Percentiles rank a stretch among this genome's conserved stretches.
Conservation (phyloP, 2,113 vertebrate genomes). For the Catharus fuscescens region DNA sequence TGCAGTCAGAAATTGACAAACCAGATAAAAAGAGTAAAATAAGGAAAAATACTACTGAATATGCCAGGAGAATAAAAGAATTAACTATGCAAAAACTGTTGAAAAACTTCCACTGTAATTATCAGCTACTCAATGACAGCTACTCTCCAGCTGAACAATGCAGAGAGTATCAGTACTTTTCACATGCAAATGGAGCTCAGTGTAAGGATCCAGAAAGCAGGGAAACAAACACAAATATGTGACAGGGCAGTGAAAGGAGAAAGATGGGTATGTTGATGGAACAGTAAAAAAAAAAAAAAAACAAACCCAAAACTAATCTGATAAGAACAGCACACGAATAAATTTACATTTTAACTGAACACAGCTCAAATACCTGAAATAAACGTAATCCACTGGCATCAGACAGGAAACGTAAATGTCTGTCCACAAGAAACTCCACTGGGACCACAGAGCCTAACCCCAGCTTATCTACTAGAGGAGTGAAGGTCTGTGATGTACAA, state of each 20-base stretch:
- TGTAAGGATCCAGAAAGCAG: neutral
- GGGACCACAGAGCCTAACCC: constrained; percentile 91
- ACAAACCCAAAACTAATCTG: neutral
- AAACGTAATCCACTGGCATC: constrained; percentile 87
- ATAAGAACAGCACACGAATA: neutral
- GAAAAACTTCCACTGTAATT: neutral
- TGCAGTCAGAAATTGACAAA: neutral
- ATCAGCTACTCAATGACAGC: neutral
- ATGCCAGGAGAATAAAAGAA: neutral
- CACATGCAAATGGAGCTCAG: neutral
- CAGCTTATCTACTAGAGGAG: constrained; percentile 90
- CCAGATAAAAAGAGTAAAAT: neutral
- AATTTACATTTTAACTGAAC: neutral
- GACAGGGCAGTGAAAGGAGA: neutral
- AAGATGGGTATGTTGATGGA: neutral
- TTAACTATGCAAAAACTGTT: neutral
- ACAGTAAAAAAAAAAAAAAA: neutral
- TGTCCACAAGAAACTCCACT: constrained; percentile 91
- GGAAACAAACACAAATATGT: neutral
- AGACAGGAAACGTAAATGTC: constrained; percentile 87
- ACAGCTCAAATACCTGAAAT: constrained; percentile 86
- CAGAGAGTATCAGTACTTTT: neutral
- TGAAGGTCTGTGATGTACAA: constrained; percentile 78
- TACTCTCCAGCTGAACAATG: neutral
- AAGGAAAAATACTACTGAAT: neutral